These are phyloP conservation scores for Plectropomus leopardus DNA, from an alignment of 2,113 vertebrate genomes.

Conservation along the genomic window DNA sequence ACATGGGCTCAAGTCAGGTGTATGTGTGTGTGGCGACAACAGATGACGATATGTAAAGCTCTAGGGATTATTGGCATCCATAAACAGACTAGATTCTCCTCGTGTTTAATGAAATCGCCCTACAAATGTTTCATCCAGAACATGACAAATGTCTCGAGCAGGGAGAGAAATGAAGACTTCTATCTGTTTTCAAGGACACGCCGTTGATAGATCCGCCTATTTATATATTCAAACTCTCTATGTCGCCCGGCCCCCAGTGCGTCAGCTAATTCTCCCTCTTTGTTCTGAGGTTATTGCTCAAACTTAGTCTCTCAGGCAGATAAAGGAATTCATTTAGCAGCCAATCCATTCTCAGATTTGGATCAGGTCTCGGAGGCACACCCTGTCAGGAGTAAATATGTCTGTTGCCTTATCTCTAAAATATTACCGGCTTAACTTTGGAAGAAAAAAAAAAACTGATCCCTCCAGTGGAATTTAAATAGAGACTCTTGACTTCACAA, in stretches of 20 bases:
- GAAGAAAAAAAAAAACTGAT: conserved; percentile 4
- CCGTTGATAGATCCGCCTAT: conserved; percentile 42
- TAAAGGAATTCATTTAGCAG: conserved; percentile 79
- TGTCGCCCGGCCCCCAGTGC: conserved; percentile 20
- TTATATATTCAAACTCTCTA: conserved; percentile 50
- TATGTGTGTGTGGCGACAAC: conserved; percentile 34
- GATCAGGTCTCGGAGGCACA: conserved; percentile 72
- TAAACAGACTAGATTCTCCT: not conserved
- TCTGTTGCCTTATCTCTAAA: conserved; percentile 70
- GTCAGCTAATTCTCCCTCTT: conserved; percentile 63
- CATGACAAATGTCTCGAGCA: conserved; percentile 22
- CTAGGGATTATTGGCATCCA: conserved; percentile 33
- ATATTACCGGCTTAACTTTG: conserved; percentile 68
- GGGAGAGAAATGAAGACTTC: not conserved
- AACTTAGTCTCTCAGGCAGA: conserved; percentile 68
- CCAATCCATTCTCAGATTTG: conserved; percentile 71
- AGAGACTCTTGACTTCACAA: conserved; percentile 52
- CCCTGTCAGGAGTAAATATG: conserved; percentile 72
- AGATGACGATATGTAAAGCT: conserved; percentile 57
- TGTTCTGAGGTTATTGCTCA: conserved; percentile 75
- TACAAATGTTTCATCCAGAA: conserved; percentile 29
- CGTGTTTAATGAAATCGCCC: conserved; percentile 13
- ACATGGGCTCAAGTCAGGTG: conserved; percentile 37
- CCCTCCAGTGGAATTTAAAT: conserved; percentile 56
- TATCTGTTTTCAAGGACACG: conserved; percentile 57